Evolutionary conservation across 2,888 invertebrate genomes (phyloP).

Genomic region (Diarsia dahlii): DNA sequence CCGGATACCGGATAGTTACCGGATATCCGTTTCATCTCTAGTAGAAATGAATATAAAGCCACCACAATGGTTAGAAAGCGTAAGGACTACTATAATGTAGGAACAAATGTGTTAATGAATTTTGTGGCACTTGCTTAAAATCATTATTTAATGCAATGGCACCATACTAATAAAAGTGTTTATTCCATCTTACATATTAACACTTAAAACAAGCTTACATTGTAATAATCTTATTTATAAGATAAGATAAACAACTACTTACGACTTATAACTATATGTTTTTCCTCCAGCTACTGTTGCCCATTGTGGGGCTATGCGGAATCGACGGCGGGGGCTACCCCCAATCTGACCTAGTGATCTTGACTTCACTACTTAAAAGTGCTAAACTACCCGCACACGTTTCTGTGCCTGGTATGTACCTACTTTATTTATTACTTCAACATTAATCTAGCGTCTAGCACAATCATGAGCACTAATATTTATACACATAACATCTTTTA

Average conservation of each 20-base stretch:
- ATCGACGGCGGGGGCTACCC: constrained; percentile 92
- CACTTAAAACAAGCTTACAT: background rate
- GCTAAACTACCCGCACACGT: constrained; percentile 92
- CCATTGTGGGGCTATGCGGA: constrained; percentile 93
- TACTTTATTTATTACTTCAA: constrained; percentile 6
- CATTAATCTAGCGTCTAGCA: no score
- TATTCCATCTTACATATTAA: background rate
- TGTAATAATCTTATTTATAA: constrained; percentile 7
- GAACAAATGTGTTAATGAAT: no score
- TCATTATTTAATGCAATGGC: background rate
- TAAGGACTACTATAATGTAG: background rate
- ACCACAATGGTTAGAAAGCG: background rate
- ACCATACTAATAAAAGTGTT: background rate
- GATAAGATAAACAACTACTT: background rate
- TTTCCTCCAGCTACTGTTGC: constrained; percentile 90
- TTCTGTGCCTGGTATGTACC: constrained; percentile 80
- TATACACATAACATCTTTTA: no score
- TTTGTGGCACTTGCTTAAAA: no score
- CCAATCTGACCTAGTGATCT: constrained; percentile 94
- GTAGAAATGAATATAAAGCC: no score
- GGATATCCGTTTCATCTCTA: no score
- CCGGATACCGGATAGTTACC: no score
- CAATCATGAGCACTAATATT: no score
- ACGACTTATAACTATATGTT: constrained; percentile 1
- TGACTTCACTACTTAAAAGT: constrained; percentile 95